Evolutionary conservation across 2,113 vertebrate species (phyloP), one percentile per base, ranked within the genome.

Genomic region (Corapipo altera): DNA sequence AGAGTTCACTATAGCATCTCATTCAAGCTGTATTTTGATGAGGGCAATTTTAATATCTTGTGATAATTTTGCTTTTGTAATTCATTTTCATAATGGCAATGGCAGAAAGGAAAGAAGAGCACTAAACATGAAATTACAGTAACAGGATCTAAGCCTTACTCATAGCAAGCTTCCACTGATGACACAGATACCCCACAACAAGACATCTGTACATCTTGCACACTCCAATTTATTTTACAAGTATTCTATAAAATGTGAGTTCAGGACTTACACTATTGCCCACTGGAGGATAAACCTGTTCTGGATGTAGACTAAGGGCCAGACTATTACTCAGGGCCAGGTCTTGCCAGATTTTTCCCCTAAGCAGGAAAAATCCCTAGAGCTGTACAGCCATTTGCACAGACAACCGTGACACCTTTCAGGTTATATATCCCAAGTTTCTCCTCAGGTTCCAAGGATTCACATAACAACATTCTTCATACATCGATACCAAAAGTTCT

Each of bases 31-130:
- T 62, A 91, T 88, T 95, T 95, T 78, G 91, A 87, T 93, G 67
- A 87, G 27, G 64, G 77, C 66, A 91, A 85, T 97, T 97, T 96
- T 97, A 97, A 95, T 94, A 95, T 89, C 65, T 78, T 92, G 72
- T 4, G 3, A 79, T 84, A 14, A n/a, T 85, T 96, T 95, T 72
- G 48, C 23, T 80, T 89, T 96, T 94, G 94, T 23, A 95, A 97
- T 89, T 95, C 32, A 95, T 92, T 97, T 96, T 95, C 62, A 91
- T 72, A 37, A 73, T 35, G 78, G 85, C 66, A 96, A 81, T 65
- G 72, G 54, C 21, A 91, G 64, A 73, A 92, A 70, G 30, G 30
- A 94, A 90, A 91, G 27, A 85, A 79, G 54, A 84, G 91, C 89
- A 91, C 30, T 73, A 35, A 91, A 92, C 67, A 58, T 48, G 19